Base-by-base conservation (phyloP, 2,113 vertebrate species). In the Cairina moschata region DNA sequence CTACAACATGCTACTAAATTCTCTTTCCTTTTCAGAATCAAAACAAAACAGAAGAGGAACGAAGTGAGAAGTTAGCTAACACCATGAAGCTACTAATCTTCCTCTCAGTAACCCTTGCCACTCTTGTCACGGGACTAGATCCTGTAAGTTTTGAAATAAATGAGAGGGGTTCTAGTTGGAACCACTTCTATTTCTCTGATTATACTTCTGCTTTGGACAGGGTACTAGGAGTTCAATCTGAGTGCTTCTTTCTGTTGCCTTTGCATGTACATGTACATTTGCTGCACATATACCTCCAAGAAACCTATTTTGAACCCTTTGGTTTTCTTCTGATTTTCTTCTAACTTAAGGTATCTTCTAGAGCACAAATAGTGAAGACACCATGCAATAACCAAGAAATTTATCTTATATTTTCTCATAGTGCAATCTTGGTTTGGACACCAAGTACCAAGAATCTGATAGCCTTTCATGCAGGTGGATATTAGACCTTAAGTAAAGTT, bases 71-170 rank as follows among this genome's bases (percentile, higher is more conserved):
- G 46, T 58, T 89, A 90, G 87, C 59, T 72, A 38, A 80, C 60
- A 69, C 32, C 15, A 97, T 97, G 97, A 96, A 97, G 77, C 85
- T 90, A 17, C 42, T 91, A 28, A 50, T 95, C 67, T 18, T 94
- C n/a, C 11, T 95, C 83, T 55, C 77, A 65, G 32, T 95, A 87
- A 67, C 18, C 13, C 69, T 97, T 54, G 79, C 87, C 3, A 25
- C 28, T 3, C 72, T 97, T 54, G 62, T 96, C 85, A 88, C 12
- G 0, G 92, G 82, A 92, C 59, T 93, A 13, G 77, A 94, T 28
- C 88, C 94, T 60, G 97, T 97, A 95, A 93, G 97, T 97, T 85
- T 87, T 84, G 15, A 67, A 96, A 90, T 40, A 58, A 76, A 23
- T 32, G 31, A 28, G 11, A 23, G 11, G 20, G 23, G 7, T 31